phyloP scores from a whole-genome alignment of 37 sponge, comb jelly and placozoan species.

The Agelas oroides region DNA sequence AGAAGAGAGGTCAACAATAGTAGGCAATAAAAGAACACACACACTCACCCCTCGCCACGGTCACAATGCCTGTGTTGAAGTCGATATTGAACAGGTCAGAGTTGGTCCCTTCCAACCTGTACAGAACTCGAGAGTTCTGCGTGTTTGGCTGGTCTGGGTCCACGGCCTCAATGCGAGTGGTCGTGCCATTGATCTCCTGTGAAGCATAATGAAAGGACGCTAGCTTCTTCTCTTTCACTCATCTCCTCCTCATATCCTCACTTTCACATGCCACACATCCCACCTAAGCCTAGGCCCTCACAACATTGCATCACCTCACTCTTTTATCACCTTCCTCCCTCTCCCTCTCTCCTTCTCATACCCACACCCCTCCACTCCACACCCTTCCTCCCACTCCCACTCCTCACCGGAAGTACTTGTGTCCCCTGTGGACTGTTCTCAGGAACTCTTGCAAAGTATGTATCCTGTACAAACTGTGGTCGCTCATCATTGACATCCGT shows the following conservation, averaged over 20 bases:
- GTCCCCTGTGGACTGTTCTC: slow-evolving; percentile 52
- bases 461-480: slow-evolving; percentile 16
- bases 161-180: slow-evolving; percentile 46
- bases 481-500: slow-evolving; percentile 54
- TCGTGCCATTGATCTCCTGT: slow-evolving; percentile 2
- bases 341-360: no score
- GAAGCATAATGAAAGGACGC: no score
- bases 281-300: no score
- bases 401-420: slow-evolving; percentile 27
- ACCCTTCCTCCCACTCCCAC: no score
- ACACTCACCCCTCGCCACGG: slow-evolving; percentile 37
- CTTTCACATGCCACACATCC: no score
- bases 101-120: slow-evolving; percentile 17
- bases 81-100: slow-evolving; percentile 33
- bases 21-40: no score
- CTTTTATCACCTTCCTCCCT: no score
- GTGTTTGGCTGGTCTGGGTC: slow-evolving; percentile 50
- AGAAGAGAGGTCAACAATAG: no score
- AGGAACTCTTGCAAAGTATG: not conserved
- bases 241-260: no score
- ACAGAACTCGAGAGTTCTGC: slow-evolving; percentile 38
- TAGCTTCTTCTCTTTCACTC: no score
- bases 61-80: slow-evolving; percentile 33
- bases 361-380: no score
- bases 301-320: no score